Base-by-base conservation (phyloP, 2,797 vertebrate genomes). In the Mareca strepera region DNA sequence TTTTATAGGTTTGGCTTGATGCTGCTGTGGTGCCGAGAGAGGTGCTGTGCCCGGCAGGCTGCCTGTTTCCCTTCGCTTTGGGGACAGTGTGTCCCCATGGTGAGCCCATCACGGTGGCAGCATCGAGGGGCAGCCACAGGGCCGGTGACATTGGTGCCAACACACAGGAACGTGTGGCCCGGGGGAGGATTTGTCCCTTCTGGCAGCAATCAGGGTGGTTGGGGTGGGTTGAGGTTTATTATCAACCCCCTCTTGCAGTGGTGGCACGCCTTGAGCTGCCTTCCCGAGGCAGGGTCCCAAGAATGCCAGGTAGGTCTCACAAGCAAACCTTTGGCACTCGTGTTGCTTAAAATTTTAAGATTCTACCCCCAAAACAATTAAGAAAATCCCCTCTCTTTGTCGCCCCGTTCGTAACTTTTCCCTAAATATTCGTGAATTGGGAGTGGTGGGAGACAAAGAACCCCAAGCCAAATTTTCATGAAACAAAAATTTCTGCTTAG, bases 121-220 rank as follows among this genome's bases (percentile, higher is more conserved):
- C 52, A 25, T 8, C 4, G 29, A 37, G 25, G 46, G 29, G 14
- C n/a, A n/a, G 77, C 26, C 63, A 2, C 1, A 2, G 67, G 53
- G 2, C 14, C 2, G 33, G 52, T 77, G 78, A 1, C 78, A 37
- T 7, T 2, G 1, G 17, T 64, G 82, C 43, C 67, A 10, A 0
- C 2, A n/a, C 35, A 2, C 23, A 7, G 83, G 35, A 17, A 2
- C 4, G 1, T 0, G n/a, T 3, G 37, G 22, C 67, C 29, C 0
- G 13, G 20, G 63, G 58, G 3, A 41, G 11, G 80, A 28, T 66
- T 55, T 14, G 50, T 6, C 43, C 72, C 7, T 17, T 80, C 13
- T 67, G 28, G 64, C 59, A 48, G 48, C 35, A 17, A 1, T 56
- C 16, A 41, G 41, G 0, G 79, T 56, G 68, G 55, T 0, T 33